A percentile compares a stretch with the other conserved stretches of the same genome.
Evolutionary conservation across 2,113 vertebrate genomes (phyloP).

Genomic region (Nothoprocta pentlandii): DNA sequence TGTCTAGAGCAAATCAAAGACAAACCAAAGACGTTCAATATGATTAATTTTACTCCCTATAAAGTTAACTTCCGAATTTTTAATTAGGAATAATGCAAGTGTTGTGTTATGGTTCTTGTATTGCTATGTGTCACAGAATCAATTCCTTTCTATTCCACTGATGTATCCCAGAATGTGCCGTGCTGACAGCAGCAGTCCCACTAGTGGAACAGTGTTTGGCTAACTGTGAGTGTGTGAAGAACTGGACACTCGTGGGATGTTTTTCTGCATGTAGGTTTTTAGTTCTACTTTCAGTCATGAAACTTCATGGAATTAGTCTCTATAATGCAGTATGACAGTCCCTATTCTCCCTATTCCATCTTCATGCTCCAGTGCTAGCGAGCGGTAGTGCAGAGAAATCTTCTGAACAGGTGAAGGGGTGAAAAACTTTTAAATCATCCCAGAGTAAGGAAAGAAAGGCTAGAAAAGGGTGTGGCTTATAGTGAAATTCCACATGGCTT

Average conservation of each 20-base stretch:
- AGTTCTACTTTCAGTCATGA: not conserved
- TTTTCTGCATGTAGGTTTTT: slow-evolving; percentile 1
- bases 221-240: not conserved
- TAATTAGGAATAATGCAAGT: not conserved
- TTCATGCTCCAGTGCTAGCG: not conserved
- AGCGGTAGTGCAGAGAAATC: not conserved
- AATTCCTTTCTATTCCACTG: fast-evolving
- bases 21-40: not conserved
- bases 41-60: not conserved
- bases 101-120: not conserved
- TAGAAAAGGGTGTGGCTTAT: not conserved
- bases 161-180: not conserved
- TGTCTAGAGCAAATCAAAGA: not conserved
- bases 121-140: not conserved
- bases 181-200: not conserved
- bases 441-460: not conserved
- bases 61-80: not conserved
- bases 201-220: not conserved
- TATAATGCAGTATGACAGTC: not conserved
- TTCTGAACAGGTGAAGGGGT: not conserved
- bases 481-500: not conserved
- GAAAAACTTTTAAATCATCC: not conserved
- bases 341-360: not conserved
- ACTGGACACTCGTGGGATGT: not conserved
- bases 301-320: not conserved